Conservation (phyloP, 2,113 vertebrate species). For the Rhabdornis inornatus region DNA sequence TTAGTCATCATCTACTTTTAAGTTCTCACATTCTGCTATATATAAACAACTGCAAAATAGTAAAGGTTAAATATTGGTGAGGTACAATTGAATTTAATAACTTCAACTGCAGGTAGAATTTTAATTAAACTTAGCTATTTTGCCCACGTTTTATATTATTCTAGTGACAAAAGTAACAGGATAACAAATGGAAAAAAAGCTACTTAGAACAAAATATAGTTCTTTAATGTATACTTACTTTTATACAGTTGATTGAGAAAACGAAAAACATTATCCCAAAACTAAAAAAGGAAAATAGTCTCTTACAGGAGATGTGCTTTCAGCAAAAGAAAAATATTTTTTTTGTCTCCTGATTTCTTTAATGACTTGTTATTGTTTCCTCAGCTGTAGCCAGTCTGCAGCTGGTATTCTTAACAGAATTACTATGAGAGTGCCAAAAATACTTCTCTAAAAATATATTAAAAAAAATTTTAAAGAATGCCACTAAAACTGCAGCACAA, state of each 20-base stretch:
- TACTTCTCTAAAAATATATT: conserved; percentile 69
- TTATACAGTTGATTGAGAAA: not conserved
- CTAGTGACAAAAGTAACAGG: not conserved
- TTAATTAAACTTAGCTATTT: conserved; percentile 70
- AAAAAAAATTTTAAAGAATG: conserved; percentile 50
- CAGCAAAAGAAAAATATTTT: not conserved
- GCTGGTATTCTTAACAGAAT: conserved; percentile 70
- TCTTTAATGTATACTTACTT: not conserved
- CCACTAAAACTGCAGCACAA: conserved; percentile 65
- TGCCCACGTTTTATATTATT: conserved; percentile 52
- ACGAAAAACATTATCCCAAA: not conserved
- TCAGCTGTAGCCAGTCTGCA: conserved; percentile 61
- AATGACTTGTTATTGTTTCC: conserved; percentile 71
- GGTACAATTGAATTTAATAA: conserved; percentile 49
- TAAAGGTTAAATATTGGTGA: conserved; percentile 31
- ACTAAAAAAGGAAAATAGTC: conserved; percentile 2
- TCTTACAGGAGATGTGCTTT: conserved; percentile 12
- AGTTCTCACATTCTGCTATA: not conserved
- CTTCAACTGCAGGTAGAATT: conserved; percentile 70
- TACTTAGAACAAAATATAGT: not conserved
- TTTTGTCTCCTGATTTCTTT: conserved; percentile 43
- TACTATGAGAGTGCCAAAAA: conserved; percentile 71
- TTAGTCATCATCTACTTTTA: conserved; percentile 1
- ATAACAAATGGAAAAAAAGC: not conserved
- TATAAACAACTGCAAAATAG: not conserved